A percentile compares a stretch with the other conserved stretches of the same genome.
Conservation (phyloP, 2,113 vertebrate genomes). For the Semicossyphus pulcher region DNA sequence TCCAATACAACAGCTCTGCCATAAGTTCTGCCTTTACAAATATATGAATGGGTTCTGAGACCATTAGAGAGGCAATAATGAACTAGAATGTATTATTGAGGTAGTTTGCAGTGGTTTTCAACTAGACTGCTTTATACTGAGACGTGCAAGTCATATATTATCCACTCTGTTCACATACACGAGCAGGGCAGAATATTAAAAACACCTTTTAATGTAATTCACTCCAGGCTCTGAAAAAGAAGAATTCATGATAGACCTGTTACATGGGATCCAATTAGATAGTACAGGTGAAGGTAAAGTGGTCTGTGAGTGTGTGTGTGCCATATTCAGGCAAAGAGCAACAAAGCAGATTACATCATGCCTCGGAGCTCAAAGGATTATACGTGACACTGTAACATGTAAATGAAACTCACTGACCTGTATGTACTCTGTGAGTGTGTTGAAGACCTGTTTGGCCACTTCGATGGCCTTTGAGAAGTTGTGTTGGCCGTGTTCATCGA, state of each 20-base stretch:
- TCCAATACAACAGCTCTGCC: no score
- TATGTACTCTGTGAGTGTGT: slow-evolving; percentile 96
- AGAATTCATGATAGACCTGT: background rate
- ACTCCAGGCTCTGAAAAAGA: background rate
- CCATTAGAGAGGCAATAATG: no score
- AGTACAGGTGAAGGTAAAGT: background rate
- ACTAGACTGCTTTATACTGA: no score
- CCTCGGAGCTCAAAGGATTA: background rate
- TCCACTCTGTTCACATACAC: no score
- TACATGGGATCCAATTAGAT: background rate
- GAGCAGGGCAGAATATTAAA: background rate
- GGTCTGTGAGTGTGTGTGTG: background rate
- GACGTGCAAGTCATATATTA: no score
- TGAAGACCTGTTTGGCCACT: slow-evolving; percentile 97
- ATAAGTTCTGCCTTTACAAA: no score
- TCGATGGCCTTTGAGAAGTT: slow-evolving; percentile 96
- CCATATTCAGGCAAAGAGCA: background rate
- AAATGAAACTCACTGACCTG: slow-evolving; percentile 83
- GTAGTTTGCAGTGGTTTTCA: no score
- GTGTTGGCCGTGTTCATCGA: slow-evolving; percentile 91
- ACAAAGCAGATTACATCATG: background rate
- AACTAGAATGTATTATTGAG: no score
- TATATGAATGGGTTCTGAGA: no score
- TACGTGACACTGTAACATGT: background rate
- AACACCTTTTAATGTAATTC: no score